Base-by-base conservation (phyloP, 2,113 vertebrate species). In the Lethenteron reissneri region DNA sequence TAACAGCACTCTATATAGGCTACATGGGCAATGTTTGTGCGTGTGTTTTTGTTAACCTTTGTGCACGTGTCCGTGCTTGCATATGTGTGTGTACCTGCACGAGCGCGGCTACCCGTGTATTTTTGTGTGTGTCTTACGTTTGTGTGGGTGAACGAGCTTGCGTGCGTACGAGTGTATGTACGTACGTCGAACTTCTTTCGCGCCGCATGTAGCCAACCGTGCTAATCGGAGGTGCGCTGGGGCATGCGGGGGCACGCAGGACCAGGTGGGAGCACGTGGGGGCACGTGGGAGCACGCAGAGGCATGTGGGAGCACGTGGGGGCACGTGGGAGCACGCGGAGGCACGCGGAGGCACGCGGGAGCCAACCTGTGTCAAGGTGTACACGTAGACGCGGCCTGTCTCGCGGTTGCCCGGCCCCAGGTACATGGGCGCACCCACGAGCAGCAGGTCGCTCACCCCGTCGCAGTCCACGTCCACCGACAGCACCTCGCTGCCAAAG, bases 341-440 rank as follows among this genome's bases (percentile, higher is more conserved):
- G 2, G 56, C 12, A 70, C 12, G n/a, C 4, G 12, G 12, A 70
- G 17, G 12, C 10, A 70, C 4, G 41, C 41, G 41, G 6, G 41
- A 41, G 41, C 41, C 41, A 76, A 95, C 90, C 83, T 85, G 85
- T 10, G 81, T 87, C 57, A 91, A 81, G 1, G 76, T 80, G 81
- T 90, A 95, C 74, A 95, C 78, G 72, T 94, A 95, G 10, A 97
- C 89, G 70, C 81, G 78, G 0, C 91, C 91, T 0, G 81, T 86
- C 78, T 95, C 92, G 77, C 85, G 88, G 82, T 85, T 88, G 74
- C 87, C 88, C 9, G 79, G 83, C 25, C 87, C 87, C n/a, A 95
- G 83, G 78, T 79, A 94, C 88, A 94, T 89, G 57, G 92, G 92
- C 0, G 90, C 92, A 1, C 88, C 90, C 74, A 95, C 86, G 73